Base-by-base conservation (phyloP, 2,888 invertebrate genomes). In the Drosophila peninsularis region DNA sequence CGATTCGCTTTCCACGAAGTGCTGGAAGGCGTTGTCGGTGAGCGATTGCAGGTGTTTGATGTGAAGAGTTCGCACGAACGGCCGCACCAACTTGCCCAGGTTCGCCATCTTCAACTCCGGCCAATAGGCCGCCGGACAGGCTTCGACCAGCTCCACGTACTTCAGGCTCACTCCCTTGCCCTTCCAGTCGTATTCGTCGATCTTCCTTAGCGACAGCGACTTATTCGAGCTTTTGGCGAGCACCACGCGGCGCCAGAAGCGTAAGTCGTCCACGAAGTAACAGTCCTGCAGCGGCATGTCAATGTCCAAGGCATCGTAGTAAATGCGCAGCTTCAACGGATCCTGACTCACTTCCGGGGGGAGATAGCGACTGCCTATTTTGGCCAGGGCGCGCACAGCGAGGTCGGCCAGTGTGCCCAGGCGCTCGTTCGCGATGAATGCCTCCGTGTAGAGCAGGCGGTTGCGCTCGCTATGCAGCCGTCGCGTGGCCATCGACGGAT, bases 181-280 rank as follows among this genome's bases (percentile, higher is more conserved):
- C 24, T 82, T 88, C 91, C 91, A 91, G 24, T 82, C 78, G 10
- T 69, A 75, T 19, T 83, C 74, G 4, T 75, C 21, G 0, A 62
- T n/a, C 17, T 65, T 74, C 56, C 80, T 80, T 17, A 86, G 60
- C 0, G 71, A 39, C 5, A 90, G 62, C 4, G 81, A 63, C 17
- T 81, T 82, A 24, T 90, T 79, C 0, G 57, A 39, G 32, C 78
- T 80, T 45, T 90, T 91, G 5, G 80, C 64, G 9, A 89, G 60
- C 7, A 88, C 92, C 0, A 91, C 81, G 9, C 91, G 86, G 1
- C 80, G 87, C 91, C 91, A 92, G 62, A 79, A 92, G 0, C 76
- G 70, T 13, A 81, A 19, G 17, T 89, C 90, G 0, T 71, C 64
- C 14, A 92, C 82, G 42, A 77, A 69, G 27, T 87, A 89, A 50